Evolutionary conservation across 2,888 invertebrate species (phyloP).

Genomic region (Dicycla oo): DNA sequence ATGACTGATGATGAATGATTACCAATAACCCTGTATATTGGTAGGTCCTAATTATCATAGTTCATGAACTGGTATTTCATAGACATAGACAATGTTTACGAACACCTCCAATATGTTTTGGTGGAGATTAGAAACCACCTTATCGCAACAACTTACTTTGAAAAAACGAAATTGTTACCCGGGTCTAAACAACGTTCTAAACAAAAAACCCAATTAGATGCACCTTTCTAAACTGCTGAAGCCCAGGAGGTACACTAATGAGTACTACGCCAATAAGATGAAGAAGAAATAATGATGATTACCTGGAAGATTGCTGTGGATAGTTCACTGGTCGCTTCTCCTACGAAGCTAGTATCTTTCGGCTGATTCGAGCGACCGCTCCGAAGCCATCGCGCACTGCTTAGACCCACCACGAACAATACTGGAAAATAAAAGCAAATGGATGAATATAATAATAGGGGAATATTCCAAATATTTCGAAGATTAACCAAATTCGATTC

Average conservation of each 20-base stretch:
- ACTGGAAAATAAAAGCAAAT: conserved; percentile 72
- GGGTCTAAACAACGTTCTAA: neutral
- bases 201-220: neutral
- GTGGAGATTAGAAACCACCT: neutral
- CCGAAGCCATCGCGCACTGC: conserved; percentile 83
- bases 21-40: too few relatives aligned
- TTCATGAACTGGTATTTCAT: neutral
- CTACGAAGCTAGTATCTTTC: conserved; percentile 85
- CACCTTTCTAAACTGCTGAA: neutral
- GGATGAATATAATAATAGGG: too few relatives aligned
- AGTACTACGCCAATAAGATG: neutral
- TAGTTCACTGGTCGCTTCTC: conserved; percentile 88
- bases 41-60: neutral
- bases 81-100: neutral
- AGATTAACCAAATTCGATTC: neutral
- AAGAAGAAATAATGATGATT: conserved; percentile 35
- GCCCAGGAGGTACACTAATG: neutral
- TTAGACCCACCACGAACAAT: conserved; percentile 75
- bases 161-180: neutral
- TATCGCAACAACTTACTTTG: neutral
- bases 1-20: too few relatives aligned
- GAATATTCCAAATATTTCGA: too few relatives aligned
- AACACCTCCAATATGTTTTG: neutral
- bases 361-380: conserved; percentile 79
- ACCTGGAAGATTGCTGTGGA: conserved; percentile 90